Evolutionary conservation across 1,140 invertebrate genomes (phyloP), one percentile per base, ranked within the genome.

Genomic region (Halotydeus destructor): DNA sequence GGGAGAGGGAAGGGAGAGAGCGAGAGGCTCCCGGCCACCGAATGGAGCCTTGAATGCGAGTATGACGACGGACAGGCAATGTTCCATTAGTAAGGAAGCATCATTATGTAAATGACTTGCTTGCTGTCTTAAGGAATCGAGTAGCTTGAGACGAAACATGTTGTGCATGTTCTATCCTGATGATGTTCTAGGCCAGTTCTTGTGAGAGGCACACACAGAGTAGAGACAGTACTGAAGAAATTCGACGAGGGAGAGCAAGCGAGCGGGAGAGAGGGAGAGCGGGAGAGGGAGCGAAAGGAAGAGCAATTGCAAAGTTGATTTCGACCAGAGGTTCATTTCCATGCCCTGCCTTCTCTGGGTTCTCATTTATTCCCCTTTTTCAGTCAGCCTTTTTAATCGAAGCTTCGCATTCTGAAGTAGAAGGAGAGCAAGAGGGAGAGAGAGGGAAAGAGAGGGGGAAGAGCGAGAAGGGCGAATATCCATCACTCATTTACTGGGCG

Each of bases 191-290:
- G 30, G 12, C 12, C 16, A 16, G 12, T 12, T 31, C 12, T n/a
- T 16, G 12, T 31, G 30, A 16, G 30, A 31, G 18, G 12, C 30
- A n/a, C 16, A 31, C 16, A n/a, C 30, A n/a, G 30, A 31, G 12
- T 31, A n/a, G 30, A 12, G 12, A 16, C 30, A n/a, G 12, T n/a
- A n/a, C 30, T n/a, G 18, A n/a, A 12, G 18, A 31, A n/a, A 31
- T 31, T 31, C 16, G 30, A n/a, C 30, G n/a, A n/a, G n/a, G n/a
- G n/a, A n/a, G n/a, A n/a, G n/a, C n/a, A n/a, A n/a, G 30, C 30
- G 18, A 36, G 35, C 3, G 35, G 22, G 35, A 36, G 35, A 36
- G 35, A 36, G 35, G 22, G 35, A 36, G 35, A 36, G 35, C 14
- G 35, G 22, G 35, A 36, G 5, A 36, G 35, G 22, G 35, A 36